Conservation (phyloP, 2,888 invertebrate genomes). For the Drosophila kanekoi region DNA sequence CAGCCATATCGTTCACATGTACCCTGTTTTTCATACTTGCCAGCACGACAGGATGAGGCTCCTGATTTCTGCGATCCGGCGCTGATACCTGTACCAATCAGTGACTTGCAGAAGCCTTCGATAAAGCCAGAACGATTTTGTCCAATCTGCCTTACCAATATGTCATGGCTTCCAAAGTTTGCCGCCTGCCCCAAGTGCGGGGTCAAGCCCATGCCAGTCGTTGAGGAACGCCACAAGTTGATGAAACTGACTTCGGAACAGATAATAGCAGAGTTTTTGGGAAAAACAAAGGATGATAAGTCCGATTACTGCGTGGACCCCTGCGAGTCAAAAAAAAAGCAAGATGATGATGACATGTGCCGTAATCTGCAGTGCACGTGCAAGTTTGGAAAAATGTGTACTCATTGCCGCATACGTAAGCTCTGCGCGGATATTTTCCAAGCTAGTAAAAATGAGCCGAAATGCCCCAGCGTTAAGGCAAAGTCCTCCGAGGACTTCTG, state of each 20-base stretch:
- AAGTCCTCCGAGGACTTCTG: slow-evolving; percentile 59
- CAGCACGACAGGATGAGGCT: slow-evolving; percentile 18
- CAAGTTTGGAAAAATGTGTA: slow-evolving; percentile 65
- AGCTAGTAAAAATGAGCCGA: not conserved
- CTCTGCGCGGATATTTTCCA: slow-evolving; percentile 65
- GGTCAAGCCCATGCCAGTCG: slow-evolving; percentile 76
- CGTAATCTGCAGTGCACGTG: slow-evolving; percentile 67
- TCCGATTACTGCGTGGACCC: slow-evolving; percentile 60
- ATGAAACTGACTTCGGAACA: slow-evolving; percentile 72
- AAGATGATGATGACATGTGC: not conserved
- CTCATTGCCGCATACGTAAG: slow-evolving; percentile 75
- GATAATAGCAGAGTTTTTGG: slow-evolving; percentile 73
- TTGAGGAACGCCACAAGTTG: slow-evolving; percentile 72
- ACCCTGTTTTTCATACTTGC: slow-evolving; percentile 41
- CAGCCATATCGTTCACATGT: not conserved
- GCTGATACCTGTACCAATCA: slow-evolving; percentile 47
- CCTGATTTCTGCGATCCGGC: slow-evolving; percentile 39
- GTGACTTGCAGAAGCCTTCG: slow-evolving; percentile 23
- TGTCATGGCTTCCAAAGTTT: slow-evolving; percentile 85
- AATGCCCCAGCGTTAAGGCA: slow-evolving; percentile 50
- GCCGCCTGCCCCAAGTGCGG: slow-evolving; percentile 84
- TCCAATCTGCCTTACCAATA: slow-evolving; percentile 81
- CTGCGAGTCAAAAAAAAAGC: slow-evolving; percentile 26
- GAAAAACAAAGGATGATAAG: slow-evolving; percentile 32
- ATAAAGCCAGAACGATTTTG: slow-evolving; percentile 72